Evolutionary conservation across 2,797 vertebrate genomes (phyloP).

Genomic region (Fistularia commersonii): DNA sequence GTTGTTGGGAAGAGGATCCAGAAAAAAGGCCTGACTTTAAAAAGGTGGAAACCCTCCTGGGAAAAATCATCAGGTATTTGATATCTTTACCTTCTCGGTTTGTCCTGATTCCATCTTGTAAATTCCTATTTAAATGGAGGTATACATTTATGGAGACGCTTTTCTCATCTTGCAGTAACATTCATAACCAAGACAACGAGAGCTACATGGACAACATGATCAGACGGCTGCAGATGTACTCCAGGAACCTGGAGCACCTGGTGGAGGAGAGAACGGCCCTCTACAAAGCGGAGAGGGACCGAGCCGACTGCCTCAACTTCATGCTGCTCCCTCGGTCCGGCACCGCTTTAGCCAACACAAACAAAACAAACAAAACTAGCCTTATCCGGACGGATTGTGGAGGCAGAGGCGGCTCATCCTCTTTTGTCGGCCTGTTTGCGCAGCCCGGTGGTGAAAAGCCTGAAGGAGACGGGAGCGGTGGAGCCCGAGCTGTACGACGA

Average conservation of each 20-base stretch:
- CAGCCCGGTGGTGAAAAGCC: conserved; percentile 90
- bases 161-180: conserved; percentile 22
- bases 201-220: conserved; percentile 98
- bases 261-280: conserved; percentile 93
- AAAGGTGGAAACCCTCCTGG: conserved; percentile 87
- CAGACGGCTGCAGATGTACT: conserved; percentile 91
- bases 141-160: too few species aligned
- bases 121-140: conserved; percentile 35
- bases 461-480: conserved; percentile 90
- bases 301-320: conserved; percentile 91
- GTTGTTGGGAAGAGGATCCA: conserved; percentile 94
- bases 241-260: conserved; percentile 90
- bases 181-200: conserved; percentile 87
- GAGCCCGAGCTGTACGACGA: conserved; percentile 93
- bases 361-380: too few species aligned
- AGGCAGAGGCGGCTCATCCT: neutral
- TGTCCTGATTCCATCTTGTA: conserved; percentile 58
- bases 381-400: too few species aligned
- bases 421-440: conserved; percentile 12
- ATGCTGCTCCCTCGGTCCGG: conserved; percentile 92
- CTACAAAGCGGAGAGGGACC: conserved; percentile 93
- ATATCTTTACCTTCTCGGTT: neutral
- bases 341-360: neutral
- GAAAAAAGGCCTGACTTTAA: conserved; percentile 95
- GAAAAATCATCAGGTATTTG: conserved; percentile 89